Evolutionary conservation across 2,113 vertebrate species (phyloP), one percentile per base, ranked within the genome.

Genomic region (Prunella himalayana): DNA sequence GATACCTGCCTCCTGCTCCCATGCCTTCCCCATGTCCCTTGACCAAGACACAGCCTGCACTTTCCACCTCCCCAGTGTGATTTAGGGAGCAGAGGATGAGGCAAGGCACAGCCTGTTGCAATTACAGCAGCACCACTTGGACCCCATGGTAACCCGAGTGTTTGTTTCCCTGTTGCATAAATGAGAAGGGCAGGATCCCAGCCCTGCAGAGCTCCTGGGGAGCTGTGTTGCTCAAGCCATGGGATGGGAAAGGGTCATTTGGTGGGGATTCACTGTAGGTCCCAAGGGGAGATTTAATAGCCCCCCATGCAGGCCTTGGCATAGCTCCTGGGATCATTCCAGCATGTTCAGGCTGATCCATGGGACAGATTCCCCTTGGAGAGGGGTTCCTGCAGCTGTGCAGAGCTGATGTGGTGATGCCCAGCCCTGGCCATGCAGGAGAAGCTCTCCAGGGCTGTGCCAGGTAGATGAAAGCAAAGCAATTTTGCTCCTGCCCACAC

Each of bases 271-370:
- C 2, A 4, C 23, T 64, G 53, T 33, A 35, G 47, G 44, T 69
- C 45, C 0, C 0, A 3, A 65, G 59, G 5, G 87, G 45, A 66
- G 50, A 10, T 19, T 66, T 75, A 30, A 60, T 23, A 70, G 68
- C 56, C 42, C 47, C 33, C 35, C 21, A 16, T 4, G 10, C 1
- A 12, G 44, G 27, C 56, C 61, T 61, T 66, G 50, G 50, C 33
- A 31, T 4, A 77, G 35, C 23, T 53, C 37, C 72, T 80, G 73
- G 50, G 50, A n/a, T 59, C 22, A 9, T 56, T 75, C 72, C 87
- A 60, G 72, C 71, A 23, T 0, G 4, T 16, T 53, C 31, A 57
- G 45, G 20, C 21, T 10, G 56, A 73, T 47, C 47, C 0, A 0
- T 66, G 69, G 83, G 77, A 86, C 33, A 73, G 42, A 63, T 50